Conservation (phyloP, 2,113 vertebrate genomes). For the Hemicordylus capensis region DNA sequence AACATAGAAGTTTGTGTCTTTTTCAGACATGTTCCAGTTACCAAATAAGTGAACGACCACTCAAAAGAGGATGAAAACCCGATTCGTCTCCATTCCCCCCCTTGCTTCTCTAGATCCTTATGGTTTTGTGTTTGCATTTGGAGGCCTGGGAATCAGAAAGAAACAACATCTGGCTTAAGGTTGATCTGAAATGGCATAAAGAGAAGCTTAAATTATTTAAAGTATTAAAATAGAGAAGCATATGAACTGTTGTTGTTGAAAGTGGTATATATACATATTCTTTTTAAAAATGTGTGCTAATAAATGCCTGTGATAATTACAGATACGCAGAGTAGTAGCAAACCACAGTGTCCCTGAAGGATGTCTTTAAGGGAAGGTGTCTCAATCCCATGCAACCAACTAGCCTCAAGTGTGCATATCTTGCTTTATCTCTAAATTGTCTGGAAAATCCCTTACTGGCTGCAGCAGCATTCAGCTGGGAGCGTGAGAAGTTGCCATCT, state of each 20-base stretch:
- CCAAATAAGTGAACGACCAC: conserved; percentile 69
- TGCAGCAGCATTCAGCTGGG: background rate
- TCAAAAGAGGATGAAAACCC: conserved; percentile 41
- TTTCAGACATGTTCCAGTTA: conserved; percentile 77
- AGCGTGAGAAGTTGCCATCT: background rate
- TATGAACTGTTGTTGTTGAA: background rate
- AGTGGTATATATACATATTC: background rate
- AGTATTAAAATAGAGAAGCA: background rate
- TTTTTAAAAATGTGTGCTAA: background rate
- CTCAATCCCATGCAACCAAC: background rate
- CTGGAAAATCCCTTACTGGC: background rate
- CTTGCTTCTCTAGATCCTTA: conserved; percentile 22
- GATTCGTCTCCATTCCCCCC: background rate
- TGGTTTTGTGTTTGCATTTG: background rate
- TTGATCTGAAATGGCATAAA: background rate
- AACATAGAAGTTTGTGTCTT: conserved; percentile 24
- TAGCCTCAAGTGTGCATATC: background rate
- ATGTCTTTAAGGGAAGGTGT: background rate
- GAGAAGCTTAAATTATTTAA: background rate
- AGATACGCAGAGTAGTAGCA: background rate
- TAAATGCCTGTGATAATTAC: background rate
- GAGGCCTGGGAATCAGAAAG: background rate
- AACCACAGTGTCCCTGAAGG: background rate
- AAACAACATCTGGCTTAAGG: background rate
- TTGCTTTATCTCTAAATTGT: background rate